Evolutionary conservation across 2,888 invertebrate genomes (phyloP).

Genomic region (Norana najaformis): DNA sequence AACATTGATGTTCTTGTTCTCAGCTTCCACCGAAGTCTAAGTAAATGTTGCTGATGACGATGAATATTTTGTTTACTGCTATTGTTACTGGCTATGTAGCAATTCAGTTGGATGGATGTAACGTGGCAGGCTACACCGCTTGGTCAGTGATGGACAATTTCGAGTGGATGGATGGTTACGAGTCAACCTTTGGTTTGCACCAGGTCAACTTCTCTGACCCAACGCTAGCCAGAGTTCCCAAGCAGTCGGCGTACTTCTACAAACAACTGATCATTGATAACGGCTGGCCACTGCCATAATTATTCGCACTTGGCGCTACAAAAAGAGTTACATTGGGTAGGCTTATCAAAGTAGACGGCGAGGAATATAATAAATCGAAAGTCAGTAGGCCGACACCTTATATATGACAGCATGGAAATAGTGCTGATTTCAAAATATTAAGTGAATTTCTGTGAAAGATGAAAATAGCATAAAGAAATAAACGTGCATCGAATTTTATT

Average conservation of each 20-base stretch:
- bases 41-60: too few species aligned
- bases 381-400: too few species aligned
- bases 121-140: constrained; percentile 70
- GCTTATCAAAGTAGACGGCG: too few species aligned
- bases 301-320: not conserved
- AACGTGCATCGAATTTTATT: too few species aligned
- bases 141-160: constrained; percentile 82
- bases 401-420: too few species aligned
- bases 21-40: not conserved
- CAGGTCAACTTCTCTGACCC: constrained; percentile 74
- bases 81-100: constrained; percentile 29
- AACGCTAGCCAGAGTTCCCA: constrained; percentile 71
- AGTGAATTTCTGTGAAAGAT: too few species aligned
- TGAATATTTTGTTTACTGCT: not conserved
- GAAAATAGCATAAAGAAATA: too few species aligned
- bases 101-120: constrained; percentile 46
- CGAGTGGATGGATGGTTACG: constrained; percentile 78
- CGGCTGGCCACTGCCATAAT: constrained; percentile 60
- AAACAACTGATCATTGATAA: constrained; percentile 47
- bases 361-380: too few species aligned
- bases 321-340: too few species aligned
- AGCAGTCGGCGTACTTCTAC: constrained; percentile 66
- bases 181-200: constrained; percentile 72
- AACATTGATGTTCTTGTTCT: not conserved
- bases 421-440: too few species aligned